A percentile compares a stretch with the other conserved stretches of the same genome.
Conservation (phyloP, 2,113 vertebrate species). For the Xenus cinereus region DNA sequence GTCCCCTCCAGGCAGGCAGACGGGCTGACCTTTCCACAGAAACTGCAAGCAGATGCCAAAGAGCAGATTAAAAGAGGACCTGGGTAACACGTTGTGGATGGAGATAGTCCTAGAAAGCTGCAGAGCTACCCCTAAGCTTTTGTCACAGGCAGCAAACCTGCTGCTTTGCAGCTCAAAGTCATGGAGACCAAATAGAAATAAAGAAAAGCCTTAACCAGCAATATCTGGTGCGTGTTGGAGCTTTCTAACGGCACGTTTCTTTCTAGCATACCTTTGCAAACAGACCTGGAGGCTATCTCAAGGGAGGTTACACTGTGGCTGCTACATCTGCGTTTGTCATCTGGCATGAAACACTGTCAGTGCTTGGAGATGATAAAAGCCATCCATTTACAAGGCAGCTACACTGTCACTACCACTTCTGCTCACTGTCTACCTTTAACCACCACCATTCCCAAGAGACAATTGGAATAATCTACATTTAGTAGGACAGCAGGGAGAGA, state of each 20-base stretch:
- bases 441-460: background rate
- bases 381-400: background rate
- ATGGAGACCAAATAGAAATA: background rate
- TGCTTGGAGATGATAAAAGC: background rate
- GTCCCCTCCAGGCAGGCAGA: background rate
- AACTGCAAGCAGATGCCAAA: background rate
- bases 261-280: background rate
- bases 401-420: background rate
- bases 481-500: background rate
- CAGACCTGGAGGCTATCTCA: background rate
- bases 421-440: background rate
- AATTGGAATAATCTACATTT: background rate
- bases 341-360: background rate
- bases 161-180: background rate
- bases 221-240: background rate
- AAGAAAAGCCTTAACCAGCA: background rate
- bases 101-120: background rate
- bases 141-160: background rate
- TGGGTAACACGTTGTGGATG: too few relatives aligned
- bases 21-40: background rate
- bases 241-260: background rate
- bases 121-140: background rate
- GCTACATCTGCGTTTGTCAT: background rate
- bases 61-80: background rate
- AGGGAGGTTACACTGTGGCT: background rate